Evolutionary conservation across 2,113 vertebrate species (phyloP), one percentile per base, ranked within the genome.

Genomic region (Chloroceryle aenea): DNA sequence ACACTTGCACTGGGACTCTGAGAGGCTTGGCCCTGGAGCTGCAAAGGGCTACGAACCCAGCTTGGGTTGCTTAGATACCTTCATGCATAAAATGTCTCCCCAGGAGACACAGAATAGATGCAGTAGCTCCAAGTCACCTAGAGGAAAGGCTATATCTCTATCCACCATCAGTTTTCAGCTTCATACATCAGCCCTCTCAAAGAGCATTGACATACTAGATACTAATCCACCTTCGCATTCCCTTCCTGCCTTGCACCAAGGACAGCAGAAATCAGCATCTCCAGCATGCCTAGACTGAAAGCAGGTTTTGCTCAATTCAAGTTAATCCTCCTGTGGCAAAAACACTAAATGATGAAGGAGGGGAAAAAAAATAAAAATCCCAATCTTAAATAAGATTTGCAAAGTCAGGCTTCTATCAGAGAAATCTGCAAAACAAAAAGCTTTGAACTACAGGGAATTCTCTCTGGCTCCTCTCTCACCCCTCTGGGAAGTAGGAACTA

Each of bases 261-360:
- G 34, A 19, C 66, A 78, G 62, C 38, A 40, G 15, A 40, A 7
- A 47, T 26, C 55, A 23, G 43, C 11, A 48, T 34, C 40, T 71
- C 52, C 32, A 66, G 40, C 14, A 40, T 1, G 3, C 32, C 29
- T 34, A 43, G 40, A 32, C 0, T 1, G 0, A 48, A 77, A 77
- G 6, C 9, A 27, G 14, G 30, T 17, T 78, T 82, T 74, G 32
- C 43, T n/a, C 23, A 38, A 36, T 38, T 77, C 27, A 66, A 34
- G 17, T 30, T 20, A 85, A 78, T 55, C 25, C 29, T 67, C 14
- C 22, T 12, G 10, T 38, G 52, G 68, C n/a, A 72, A 80, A 61
- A 61, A 75, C 13, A 47, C 30, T 15, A 36, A 38, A 36, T n/a
- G 10, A 68, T 50, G 26, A 5, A 30, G 9, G 18, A 16, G 50